Evolutionary conservation across 2,888 invertebrate genomes (phyloP), one percentile per base, ranked within the genome.

Genomic region (Hypercompe scribonia): DNA sequence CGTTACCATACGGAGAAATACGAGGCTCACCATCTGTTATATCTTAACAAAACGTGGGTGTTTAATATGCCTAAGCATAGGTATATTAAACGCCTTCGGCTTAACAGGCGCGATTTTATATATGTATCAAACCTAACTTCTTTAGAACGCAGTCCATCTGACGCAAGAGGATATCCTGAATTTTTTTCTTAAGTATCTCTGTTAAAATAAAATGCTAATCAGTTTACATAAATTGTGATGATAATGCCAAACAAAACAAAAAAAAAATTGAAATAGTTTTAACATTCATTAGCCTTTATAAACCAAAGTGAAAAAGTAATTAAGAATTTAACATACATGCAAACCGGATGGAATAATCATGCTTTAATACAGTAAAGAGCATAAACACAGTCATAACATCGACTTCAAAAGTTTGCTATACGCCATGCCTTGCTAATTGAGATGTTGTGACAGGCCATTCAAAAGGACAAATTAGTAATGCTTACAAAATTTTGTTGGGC

Each of bases 371-470:
- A 78, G 79, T 83, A 81, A 84, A 79, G 73, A 78, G 82, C 77
- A 84, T 85, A 81, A 80, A 84, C 74, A 79, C 71, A 81, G 84
- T 81, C 87, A 75, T 90, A 90, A 91, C 86, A 86, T 87, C 80
- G 83, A 84, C 84, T 89, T 88, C 85, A 80, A 88, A 87, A 84
- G 76, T 83, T 83, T 81, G 79, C 81, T 83, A 80, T 81, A 80
- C 79, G 83, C 83, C 75, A 78, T 77, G 80, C 76, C 74, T 81
- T 73, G 84, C 87, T 92, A 90, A 92, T 92, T 90, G 87, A 92
- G 90, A 89, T 87, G 88, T 90, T 88, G 81, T 81, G 80, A 78
- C 72, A 74, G 76, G 76, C 70, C 78, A 73, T 39, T 63, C 71
- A 75, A 73, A 78, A 72, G 73, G 65, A 81, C 69, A 81, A 78